Evolutionary conservation across 1,140 invertebrate genomes (phyloP), one percentile per base, ranked within the genome.

Genomic region (Microplitis mediator): DNA sequence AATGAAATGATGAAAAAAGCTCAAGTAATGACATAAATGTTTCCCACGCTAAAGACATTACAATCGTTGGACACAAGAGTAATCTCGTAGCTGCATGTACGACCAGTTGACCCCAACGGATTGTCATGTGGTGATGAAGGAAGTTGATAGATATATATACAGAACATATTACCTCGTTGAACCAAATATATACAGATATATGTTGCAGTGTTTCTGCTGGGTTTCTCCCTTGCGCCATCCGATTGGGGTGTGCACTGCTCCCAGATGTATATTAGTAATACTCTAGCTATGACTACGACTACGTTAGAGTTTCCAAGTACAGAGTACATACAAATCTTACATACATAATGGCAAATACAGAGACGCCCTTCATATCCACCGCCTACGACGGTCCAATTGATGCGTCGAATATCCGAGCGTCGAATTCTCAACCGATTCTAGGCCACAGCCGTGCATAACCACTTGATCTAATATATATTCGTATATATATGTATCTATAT

Each of bases 361-460:
- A 72, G 34, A 16, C n/a, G 32, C 5, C 39, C 39, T 45, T 45
- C 5, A 31, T 13, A 32, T 50, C 23, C 45, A 32, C 69, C 45
- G 31, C 51, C 70, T 64, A 60, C 51, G 54, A 14, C 32, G 51
- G 36, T 34, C 36, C 51, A 72, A 66, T 64, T 72, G 63, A 65
- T 51, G 39, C 63, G 63, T 39, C 23, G 51, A 71, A 71, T 60
- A 72, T 64, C 62, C 52, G 51, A 32, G 39, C 56, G 34, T 56
- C 51, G 63, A 72, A 72, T 72, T 65, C 70, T 66, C 70, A 58
- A 50, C 51, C 51, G 34, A 72, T 72, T 72, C 70, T 34, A 72
- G 62, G 70, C 63, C 63, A 72, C 61, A 71, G 54, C 6, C 61
- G 69, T 64, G 61, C 16, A 58, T 54, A 71, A 60, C 39, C 68